These are phyloP conservation scores for Atta texana DNA, from an alignment of 1,140 invertebrate genomes.

Conservation along the genomic window DNA sequence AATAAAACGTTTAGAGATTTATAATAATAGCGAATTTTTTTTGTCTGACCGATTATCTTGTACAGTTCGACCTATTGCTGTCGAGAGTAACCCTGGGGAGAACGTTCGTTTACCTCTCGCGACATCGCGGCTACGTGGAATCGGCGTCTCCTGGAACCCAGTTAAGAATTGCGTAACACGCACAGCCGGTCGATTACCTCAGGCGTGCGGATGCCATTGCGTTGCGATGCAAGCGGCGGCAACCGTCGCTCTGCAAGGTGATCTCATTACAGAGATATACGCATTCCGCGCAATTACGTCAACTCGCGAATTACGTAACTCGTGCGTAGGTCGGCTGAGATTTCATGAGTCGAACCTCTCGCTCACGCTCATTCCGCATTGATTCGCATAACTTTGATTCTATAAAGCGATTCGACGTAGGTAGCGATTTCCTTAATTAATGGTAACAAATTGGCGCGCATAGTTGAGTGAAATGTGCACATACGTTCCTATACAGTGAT, in stretches of 20 bases:
- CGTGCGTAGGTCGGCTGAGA: constrained; percentile 45
- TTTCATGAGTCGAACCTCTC: constrained; percentile 47
- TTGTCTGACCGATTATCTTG: neutral
- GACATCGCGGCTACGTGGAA: constrained; percentile 67
- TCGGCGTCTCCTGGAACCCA: constrained; percentile 72
- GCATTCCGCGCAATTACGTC: constrained; percentile 62
- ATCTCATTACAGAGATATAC: constrained; percentile 70
- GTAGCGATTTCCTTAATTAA: constrained; percentile 30
- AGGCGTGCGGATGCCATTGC: constrained; percentile 72
- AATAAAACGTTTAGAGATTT: constrained; percentile 17
- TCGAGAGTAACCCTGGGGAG: constrained; percentile 63
- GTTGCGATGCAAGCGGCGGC: constrained; percentile 55
- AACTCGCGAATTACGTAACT: constrained; percentile 61
- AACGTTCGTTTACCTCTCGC: constrained; percentile 69
- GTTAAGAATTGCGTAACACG: constrained; percentile 76
- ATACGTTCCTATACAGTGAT: neutral
- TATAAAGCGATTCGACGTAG: neutral
- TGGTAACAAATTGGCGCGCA: neutral
- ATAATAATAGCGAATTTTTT: constrained; percentile 12
- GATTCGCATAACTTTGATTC: constrained; percentile 36
- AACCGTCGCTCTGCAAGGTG: constrained; percentile 68
- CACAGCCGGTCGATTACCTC: constrained; percentile 72
- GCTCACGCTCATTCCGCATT: neutral
- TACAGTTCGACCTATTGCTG: neutral
- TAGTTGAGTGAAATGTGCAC: neutral